Base-by-base conservation (phyloP, 2,113 vertebrate species). In the Taurulus bubalis region DNA sequence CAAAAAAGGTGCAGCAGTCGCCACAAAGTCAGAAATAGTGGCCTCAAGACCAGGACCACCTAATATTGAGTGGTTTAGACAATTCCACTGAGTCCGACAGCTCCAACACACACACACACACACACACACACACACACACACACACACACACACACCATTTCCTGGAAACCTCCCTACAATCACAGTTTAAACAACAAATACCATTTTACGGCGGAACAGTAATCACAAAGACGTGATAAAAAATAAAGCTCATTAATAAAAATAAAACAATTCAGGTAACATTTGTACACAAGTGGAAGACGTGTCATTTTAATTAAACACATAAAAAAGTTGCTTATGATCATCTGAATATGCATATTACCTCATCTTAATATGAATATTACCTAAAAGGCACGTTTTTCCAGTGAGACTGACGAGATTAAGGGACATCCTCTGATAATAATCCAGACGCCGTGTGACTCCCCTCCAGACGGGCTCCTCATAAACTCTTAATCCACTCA, bases 21-120 rank as follows among this genome's bases (percentile, higher is more conserved):
- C 40, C 70, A 16, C 71, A 80, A 9, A 83, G 79, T 80, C 79
- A 81, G 78, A 85, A 87, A 78, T 62, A 77, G 26, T 9, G 36
- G 59, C 68, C 82, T 51, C 42, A 67, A 38, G 58, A 78, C 68
- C 79, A 28, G 70, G 65, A 88, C 78, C 84, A 63, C 71, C 75
- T 71, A 66, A 89, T 85, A 88, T 77, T 70, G 84, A 85, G 85
- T 81, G 86, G 82, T 87, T 89, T 68, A 67, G 67, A 85, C 75
- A 65, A 74, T 40, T 84, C 47, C 51, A 30, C 66, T 65, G 73
- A 20, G 63, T 75, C 51, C 62, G 28, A 49, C 11, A 59, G 75
- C 34, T 4, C 30, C 34, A 20, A 40, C 38, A 40, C 38, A 40
- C 38, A 40, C 38, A 40, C 38, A 40, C 38, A 40, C 38, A 40